Evolutionary conservation across 2,113 vertebrate species (phyloP).

Genomic region (Podarcis cretensis): DNA sequence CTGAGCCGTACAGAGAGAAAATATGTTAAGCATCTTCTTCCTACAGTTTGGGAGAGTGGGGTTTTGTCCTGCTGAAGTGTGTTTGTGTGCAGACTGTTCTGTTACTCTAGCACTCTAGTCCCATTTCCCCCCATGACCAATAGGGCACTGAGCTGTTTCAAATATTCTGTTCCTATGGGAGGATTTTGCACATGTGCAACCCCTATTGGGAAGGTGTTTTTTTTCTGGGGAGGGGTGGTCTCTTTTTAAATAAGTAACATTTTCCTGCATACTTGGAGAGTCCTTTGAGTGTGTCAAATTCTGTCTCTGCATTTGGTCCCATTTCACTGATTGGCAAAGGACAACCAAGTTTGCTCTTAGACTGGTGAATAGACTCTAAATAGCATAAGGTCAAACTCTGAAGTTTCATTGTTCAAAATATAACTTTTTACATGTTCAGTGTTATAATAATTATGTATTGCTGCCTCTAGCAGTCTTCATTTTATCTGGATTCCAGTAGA

Average conservation of each 20-base stretch:
- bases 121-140: background rate
- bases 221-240: no score
- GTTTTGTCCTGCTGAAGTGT: background rate
- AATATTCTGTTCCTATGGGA: background rate
- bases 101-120: background rate
- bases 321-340: background rate
- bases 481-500: constrained; percentile 2
- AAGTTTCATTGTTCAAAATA: background rate
- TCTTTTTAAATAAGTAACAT: background rate
- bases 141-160: background rate
- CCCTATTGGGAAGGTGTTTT: background rate
- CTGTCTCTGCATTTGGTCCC: background rate
- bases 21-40: background rate
- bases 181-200: background rate
- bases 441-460: background rate
- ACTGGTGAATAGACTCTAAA: background rate
- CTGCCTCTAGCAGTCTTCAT: background rate
- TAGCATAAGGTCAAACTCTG: background rate
- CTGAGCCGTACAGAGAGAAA: background rate
- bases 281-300: background rate
- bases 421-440: background rate
- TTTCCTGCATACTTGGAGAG: background rate
- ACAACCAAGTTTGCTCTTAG: background rate
- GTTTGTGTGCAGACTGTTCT: background rate
- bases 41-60: background rate